Conservation (phyloP, 2,888 invertebrate genomes). For the Tineola bisselliella region DNA sequence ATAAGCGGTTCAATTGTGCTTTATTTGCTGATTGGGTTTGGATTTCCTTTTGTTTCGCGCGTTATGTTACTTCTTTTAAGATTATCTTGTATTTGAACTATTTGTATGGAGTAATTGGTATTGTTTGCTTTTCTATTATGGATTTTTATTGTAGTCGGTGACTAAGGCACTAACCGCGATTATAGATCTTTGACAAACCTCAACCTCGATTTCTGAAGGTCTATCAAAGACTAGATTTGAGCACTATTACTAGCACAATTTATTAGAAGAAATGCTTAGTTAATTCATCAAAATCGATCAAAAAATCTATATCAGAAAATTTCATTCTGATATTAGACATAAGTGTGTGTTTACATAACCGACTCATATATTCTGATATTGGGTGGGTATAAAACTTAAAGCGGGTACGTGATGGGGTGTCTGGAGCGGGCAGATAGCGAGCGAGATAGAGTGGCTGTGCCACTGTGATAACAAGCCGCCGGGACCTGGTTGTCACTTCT, state of each 20-base stretch:
- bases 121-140: too few species aligned
- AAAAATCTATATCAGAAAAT: neutral
- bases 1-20: slow-evolving; percentile 11
- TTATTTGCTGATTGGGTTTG: slow-evolving; percentile 10
- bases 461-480: slow-evolving; percentile 23
- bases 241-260: too few species aligned
- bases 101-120: too few species aligned
- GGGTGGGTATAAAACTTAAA: slow-evolving; percentile 30
- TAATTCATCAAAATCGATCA: too few species aligned
- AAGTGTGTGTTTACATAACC: slow-evolving; percentile 11
- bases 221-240: too few species aligned
- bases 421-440: slow-evolving; percentile 33
- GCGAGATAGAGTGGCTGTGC: slow-evolving; percentile 36
- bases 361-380: slow-evolving; percentile 12
- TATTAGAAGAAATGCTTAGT: too few species aligned
- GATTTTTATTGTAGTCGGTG: too few species aligned
- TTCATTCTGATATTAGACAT: neutral
- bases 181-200: too few species aligned
- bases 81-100: too few species aligned
- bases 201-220: too few species aligned
- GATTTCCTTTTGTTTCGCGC: neutral
- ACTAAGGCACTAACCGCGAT: too few species aligned
- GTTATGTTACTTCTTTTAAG: neutral
- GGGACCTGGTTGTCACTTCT: slow-evolving; percentile 10
- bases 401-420: slow-evolving; percentile 20